A percentile compares a stretch with the other conserved stretches of the same genome.
Conservation (phyloP, 2,113 vertebrate species). For the Benitochromis conjunctus region DNA sequence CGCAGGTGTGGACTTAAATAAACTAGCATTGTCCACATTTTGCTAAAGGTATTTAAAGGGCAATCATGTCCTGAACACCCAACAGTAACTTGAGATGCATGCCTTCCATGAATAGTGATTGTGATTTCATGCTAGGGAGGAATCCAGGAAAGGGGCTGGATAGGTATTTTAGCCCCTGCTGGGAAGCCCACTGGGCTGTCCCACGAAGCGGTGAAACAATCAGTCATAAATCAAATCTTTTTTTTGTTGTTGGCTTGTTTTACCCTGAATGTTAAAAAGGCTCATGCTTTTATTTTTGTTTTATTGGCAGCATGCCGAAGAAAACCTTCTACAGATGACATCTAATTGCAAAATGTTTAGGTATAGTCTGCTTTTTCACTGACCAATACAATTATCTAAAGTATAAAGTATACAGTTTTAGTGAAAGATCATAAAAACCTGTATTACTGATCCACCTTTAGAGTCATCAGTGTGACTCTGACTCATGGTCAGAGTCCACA, state of each 20-base stretch:
- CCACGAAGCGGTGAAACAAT: not conserved
- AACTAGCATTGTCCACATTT: constrained; percentile 35
- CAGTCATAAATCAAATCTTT: not conserved
- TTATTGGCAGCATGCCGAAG: not conserved
- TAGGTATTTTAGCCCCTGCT: constrained; percentile 45
- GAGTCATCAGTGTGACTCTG: not conserved
- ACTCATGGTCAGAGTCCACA: not conserved
- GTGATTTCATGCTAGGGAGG: constrained; percentile 48
- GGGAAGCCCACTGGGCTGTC: constrained; percentile 55
- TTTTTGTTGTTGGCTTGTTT: not conserved
- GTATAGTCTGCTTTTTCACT: not conserved
- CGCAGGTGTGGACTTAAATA: constrained; percentile 14
- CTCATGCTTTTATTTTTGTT: not conserved
- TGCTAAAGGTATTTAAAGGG: not conserved
- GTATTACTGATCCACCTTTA: not conserved
- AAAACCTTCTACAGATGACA: not conserved
- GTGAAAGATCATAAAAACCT: not conserved
- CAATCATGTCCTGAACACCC: not conserved
- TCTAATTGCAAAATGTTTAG: not conserved
- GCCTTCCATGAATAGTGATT: constrained; percentile 6
- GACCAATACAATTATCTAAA: not conserved
- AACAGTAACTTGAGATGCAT: constrained; percentile 43
- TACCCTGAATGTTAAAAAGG: not conserved
- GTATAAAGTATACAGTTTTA: not conserved
- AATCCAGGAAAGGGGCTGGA: constrained; percentile 11